Conservation (phyloP, 2,113 vertebrate species). For the Embiotoca jacksoni region DNA sequence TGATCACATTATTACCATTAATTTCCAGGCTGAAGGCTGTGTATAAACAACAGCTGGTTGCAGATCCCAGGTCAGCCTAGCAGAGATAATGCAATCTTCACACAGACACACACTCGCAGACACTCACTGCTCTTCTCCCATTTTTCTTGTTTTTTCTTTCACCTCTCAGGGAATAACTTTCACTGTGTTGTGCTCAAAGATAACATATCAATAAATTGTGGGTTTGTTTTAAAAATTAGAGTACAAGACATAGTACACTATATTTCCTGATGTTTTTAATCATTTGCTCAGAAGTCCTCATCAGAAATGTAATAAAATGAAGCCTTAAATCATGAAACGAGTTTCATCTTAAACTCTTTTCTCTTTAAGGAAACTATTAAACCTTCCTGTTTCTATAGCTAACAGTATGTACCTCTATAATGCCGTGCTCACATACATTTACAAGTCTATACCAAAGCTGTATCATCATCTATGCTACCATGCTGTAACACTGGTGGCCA, state of each 20-base stretch:
- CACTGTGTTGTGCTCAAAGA: neutral
- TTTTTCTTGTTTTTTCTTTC: slow-evolving; percentile 1
- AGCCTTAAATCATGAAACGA: no score
- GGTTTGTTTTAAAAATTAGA: neutral
- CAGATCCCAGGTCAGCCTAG: slow-evolving; percentile 92
- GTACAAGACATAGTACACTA: neutral
- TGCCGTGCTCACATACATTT: no score
- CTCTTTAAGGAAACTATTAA: no score
- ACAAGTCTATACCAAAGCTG: no score
- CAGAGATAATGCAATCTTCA: slow-evolving; percentile 94
- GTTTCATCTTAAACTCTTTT: no score
- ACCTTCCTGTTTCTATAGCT: no score
- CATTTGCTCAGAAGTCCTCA: neutral
- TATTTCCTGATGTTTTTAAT: no score
- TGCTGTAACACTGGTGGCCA: no score
- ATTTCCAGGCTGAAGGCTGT: slow-evolving; percentile 87
- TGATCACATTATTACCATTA: slow-evolving; percentile 94
- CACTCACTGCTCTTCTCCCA: slow-evolving; percentile 12
- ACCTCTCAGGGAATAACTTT: neutral
- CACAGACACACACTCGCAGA: slow-evolving; percentile 44
- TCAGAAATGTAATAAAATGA: no score
- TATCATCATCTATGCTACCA: no score
- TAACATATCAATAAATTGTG: neutral
- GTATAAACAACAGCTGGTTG: slow-evolving; percentile 95
- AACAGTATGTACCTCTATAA: no score